phyloP scores from a whole-genome alignment of 2,113 vertebrate genomes.

The Chrysemys picta region DNA sequence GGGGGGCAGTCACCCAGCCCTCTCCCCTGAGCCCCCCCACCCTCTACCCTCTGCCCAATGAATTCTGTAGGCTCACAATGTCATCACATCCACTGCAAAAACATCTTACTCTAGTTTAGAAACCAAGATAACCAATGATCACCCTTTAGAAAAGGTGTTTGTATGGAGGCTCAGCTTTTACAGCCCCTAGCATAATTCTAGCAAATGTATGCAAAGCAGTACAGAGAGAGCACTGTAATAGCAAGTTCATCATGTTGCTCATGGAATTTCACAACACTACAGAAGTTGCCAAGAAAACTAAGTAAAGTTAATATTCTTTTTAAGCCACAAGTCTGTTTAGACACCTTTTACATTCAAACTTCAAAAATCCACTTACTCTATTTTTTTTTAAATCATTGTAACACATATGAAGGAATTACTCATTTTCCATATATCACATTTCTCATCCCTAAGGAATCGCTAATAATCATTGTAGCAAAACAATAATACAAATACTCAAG shows the following conservation, averaged over 20 bases:
- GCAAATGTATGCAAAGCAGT: not conserved
- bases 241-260: not conserved
- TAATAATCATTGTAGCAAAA: not conserved
- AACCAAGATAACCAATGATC: too few relatives aligned
- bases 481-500: not conserved
- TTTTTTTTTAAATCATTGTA: too few relatives aligned
- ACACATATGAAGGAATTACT: not conserved
- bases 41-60: too few relatives aligned
- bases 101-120: not conserved
- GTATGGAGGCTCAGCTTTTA: not conserved
- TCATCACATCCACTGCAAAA: too few relatives aligned
- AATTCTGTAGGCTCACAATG: too few relatives aligned
- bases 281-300: not conserved
- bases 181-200: not conserved
- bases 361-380: not conserved
- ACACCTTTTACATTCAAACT: too few relatives aligned
- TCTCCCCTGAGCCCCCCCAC: too few relatives aligned
- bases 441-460: not conserved
- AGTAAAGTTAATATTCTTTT: not conserved
- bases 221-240: not conserved
- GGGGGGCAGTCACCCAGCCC: too few relatives aligned
- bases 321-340: not conserved
- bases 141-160: not conserved
- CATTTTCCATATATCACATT: not conserved
- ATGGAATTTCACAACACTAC: too few relatives aligned